These are phyloP conservation scores for Apis laboriosa DNA, from an alignment of 1,140 invertebrate species.

Conservation along the genomic window DNA sequence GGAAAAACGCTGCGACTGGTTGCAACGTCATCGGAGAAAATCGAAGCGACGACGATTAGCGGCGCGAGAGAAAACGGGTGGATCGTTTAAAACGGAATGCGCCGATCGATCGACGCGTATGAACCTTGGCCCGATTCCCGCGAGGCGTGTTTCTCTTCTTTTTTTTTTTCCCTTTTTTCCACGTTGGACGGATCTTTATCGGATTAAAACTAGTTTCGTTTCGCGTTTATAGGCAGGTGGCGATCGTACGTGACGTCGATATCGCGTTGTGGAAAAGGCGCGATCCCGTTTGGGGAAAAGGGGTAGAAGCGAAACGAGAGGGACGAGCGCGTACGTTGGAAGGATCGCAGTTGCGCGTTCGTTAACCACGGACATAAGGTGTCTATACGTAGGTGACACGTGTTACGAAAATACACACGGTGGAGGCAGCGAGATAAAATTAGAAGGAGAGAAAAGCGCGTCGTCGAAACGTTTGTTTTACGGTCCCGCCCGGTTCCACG, in stretches of 20 bases:
- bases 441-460: constrained; percentile 65
- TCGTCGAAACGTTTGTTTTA: constrained; percentile 66
- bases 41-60: constrained; percentile 51
- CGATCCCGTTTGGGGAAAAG: not conserved
- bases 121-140: constrained; percentile 25
- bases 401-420: constrained; percentile 64
- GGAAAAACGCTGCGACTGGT: constrained; percentile 45
- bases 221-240: not conserved
- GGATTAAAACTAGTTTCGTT: not conserved
- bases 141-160: not conserved
- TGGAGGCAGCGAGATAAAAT: constrained; percentile 60
- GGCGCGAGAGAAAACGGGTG: constrained; percentile 49
- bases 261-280: not conserved
- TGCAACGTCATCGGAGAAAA: constrained; percentile 50
- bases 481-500: constrained; percentile 60
- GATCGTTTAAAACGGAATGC: constrained; percentile 44
- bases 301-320: constrained; percentile 33
- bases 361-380: constrained; percentile 56
- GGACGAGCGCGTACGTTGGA: constrained; percentile 46
- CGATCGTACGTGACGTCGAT: no score
- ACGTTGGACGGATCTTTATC: not conserved
- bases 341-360: constrained; percentile 43
- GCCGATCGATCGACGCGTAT: constrained; percentile 49
- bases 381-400: constrained; percentile 60
- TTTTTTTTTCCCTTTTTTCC: not conserved